Percentiles rank a stretch among this genome's conserved stretches.
Conservation (phyloP, 2,888 invertebrate genomes). For the Chloroclysta siterata region DNA sequence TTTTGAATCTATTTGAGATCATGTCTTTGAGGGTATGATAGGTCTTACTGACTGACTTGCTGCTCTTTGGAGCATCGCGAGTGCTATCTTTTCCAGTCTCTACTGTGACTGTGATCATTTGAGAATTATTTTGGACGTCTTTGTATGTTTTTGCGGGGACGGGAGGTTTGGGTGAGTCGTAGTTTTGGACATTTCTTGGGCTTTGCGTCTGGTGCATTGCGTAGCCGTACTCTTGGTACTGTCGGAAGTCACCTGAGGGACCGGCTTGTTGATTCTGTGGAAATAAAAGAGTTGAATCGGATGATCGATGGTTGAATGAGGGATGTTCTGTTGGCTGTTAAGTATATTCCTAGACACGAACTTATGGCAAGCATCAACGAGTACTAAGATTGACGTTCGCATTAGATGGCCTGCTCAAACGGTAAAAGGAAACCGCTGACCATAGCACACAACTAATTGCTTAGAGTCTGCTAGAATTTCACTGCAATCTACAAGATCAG, state of each 20-base stretch:
- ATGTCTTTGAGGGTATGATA: conserved; percentile 93
- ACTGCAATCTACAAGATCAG: neutral
- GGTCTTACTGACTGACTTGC: conserved; percentile 90
- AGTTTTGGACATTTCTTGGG: conserved; percentile 73
- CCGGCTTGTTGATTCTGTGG: conserved; percentile 82
- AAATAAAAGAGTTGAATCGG: conserved; percentile 1
- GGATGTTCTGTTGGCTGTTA: conserved; percentile 24
- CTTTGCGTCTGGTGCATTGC: conserved; percentile 76
- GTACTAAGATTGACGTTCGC: conserved; percentile 29
- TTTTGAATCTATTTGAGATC: conserved; percentile 92
- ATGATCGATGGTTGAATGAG: conserved; percentile 6
- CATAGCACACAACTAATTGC: neutral
- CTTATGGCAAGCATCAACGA: conserved; percentile 24
- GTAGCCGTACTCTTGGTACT: conserved; percentile 84
- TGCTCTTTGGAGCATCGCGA: conserved; percentile 83
- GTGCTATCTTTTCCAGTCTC: conserved; percentile 85
- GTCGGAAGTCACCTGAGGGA: conserved; percentile 78
- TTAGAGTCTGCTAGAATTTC: neutral
- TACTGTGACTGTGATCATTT: conserved; percentile 84
- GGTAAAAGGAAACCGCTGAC: conserved; percentile 10
- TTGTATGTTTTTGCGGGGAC: conserved; percentile 81
- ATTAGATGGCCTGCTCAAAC: conserved; percentile 12
- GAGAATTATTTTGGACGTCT: conserved; percentile 76
- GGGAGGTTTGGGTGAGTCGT: conserved; percentile 77
- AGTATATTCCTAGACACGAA: conserved; percentile 21